Conservation (phyloP, 1,140 invertebrate genomes). For the Proctacanthus coquilletti region DNA sequence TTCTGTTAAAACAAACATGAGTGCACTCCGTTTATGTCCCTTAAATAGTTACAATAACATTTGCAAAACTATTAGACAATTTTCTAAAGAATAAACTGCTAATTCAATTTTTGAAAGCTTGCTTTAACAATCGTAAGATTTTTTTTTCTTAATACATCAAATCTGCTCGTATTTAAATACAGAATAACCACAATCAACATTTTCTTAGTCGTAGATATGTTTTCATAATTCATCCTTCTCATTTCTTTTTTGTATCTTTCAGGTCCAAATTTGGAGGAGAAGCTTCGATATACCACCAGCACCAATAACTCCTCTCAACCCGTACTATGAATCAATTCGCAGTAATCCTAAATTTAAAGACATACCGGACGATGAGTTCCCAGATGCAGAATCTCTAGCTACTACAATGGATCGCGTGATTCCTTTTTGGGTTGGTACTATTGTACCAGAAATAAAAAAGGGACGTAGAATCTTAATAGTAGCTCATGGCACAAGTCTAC, state of each 20-base stretch:
- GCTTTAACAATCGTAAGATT: too few species aligned
- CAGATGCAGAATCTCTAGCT: slow-evolving; percentile 49
- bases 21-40: too few species aligned
- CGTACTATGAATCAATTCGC: slow-evolving; percentile 37
- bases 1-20: too few species aligned
- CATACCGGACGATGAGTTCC: slow-evolving; percentile 34
- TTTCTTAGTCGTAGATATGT: too few species aligned
- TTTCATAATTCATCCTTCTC: too few species aligned
- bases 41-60: too few species aligned
- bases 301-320: slow-evolving; percentile 36
- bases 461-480: slow-evolving; percentile 46
- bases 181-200: too few species aligned
- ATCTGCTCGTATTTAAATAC: too few species aligned
- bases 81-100: too few species aligned
- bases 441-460: slow-evolving; percentile 43
- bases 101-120: too few species aligned
- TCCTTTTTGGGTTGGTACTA: slow-evolving; percentile 49
- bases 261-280: slow-evolving; percentile 47
- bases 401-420: slow-evolving; percentile 42
- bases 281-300: slow-evolving; percentile 51
- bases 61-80: too few species aligned
- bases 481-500: slow-evolving; percentile 53
- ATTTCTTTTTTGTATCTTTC: slow-evolving; percentile 8
- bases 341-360: slow-evolving; percentile 34
- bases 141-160: too few species aligned